Conservation (phyloP, 2,888 invertebrate species). For the Spodoptera picta region DNA sequence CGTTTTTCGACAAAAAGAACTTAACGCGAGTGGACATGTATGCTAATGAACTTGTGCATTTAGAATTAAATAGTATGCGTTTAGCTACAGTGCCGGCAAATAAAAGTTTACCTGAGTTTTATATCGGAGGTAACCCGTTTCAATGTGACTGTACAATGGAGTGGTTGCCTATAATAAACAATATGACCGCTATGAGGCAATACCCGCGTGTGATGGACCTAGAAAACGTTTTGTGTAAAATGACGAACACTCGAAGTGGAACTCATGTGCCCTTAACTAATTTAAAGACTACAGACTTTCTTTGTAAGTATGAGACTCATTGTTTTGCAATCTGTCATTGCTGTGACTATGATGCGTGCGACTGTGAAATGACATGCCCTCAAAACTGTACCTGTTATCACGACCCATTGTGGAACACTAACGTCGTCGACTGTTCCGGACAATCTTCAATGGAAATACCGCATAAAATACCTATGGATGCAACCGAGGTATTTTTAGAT, state of each 20-base stretch:
- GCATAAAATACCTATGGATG: slow-evolving; percentile 96
- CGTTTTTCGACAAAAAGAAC: slow-evolving; percentile 95
- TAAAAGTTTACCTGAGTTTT: slow-evolving; percentile 95
- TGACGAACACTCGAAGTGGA: slow-evolving; percentile 94
- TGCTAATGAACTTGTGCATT: slow-evolving; percentile 94
- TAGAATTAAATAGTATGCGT: slow-evolving; percentile 94
- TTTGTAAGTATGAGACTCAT: slow-evolving; percentile 97
- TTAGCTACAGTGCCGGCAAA: slow-evolving; percentile 92
- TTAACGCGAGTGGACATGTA: slow-evolving; percentile 96
- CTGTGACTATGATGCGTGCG: slow-evolving; percentile 98
- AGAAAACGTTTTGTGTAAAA: slow-evolving; percentile 95
- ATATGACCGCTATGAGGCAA: slow-evolving; percentile 94
- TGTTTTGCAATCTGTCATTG: slow-evolving; percentile 98
- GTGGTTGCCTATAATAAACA: slow-evolving; percentile 97
- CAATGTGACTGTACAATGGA: slow-evolving; percentile 98
- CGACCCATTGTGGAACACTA: slow-evolving; percentile 97
- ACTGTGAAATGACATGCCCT: slow-evolving; percentile 99
- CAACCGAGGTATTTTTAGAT: slow-evolving; percentile 97
- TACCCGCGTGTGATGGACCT: slow-evolving; percentile 96
- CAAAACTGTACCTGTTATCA: slow-evolving; percentile 98
- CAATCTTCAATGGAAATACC: slow-evolving; percentile 94
- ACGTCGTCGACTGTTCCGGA: slow-evolving; percentile 96
- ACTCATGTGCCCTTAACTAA: slow-evolving; percentile 93
- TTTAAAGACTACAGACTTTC: slow-evolving; percentile 94
- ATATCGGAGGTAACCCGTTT: slow-evolving; percentile 97